Evolutionary conservation across 2,113 vertebrate genomes (phyloP).

Genomic region (Athene noctua): DNA sequence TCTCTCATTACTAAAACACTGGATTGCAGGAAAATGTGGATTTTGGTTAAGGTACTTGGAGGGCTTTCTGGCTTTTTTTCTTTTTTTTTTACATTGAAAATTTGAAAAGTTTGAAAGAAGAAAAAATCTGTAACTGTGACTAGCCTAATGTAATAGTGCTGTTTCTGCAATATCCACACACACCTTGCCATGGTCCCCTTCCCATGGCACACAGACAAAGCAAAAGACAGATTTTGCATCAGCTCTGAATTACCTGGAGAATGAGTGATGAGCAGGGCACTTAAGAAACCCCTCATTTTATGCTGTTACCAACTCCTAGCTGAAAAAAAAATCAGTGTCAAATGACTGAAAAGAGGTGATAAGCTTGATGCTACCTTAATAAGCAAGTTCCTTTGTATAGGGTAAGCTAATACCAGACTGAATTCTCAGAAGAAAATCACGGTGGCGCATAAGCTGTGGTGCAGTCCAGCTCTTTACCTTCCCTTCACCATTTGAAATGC

Average conservation of each 20-base stretch:
- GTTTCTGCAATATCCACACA: not conserved
- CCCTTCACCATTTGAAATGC: not conserved
- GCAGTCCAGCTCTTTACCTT: not conserved
- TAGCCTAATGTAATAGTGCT: not conserved
- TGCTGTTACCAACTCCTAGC: too few relatives aligned
- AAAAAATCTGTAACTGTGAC: not conserved
- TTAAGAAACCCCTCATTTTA: not conserved
- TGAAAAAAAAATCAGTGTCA: not conserved
- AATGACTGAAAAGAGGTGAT: not conserved
- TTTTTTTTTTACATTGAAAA: not conserved
- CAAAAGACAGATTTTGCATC: not conserved
- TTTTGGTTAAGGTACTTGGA: not conserved
- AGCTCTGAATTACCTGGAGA: not conserved
- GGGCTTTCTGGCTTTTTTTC: not conserved
- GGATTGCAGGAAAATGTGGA: not conserved
- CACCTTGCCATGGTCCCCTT: rapidly evolving
- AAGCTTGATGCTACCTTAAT: not conserved
- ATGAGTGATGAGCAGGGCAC: not conserved
- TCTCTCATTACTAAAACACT: too few relatives aligned
- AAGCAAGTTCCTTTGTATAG: not conserved
- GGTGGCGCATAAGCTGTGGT: not conserved
- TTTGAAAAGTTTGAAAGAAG: not conserved
- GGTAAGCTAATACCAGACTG: not conserved
- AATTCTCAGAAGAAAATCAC: not conserved
- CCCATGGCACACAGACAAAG: rapidly evolving